These are phyloP conservation scores for Spheniscus humboldti DNA, from an alignment of 2,797 vertebrate genomes.

Conservation along the genomic window DNA sequence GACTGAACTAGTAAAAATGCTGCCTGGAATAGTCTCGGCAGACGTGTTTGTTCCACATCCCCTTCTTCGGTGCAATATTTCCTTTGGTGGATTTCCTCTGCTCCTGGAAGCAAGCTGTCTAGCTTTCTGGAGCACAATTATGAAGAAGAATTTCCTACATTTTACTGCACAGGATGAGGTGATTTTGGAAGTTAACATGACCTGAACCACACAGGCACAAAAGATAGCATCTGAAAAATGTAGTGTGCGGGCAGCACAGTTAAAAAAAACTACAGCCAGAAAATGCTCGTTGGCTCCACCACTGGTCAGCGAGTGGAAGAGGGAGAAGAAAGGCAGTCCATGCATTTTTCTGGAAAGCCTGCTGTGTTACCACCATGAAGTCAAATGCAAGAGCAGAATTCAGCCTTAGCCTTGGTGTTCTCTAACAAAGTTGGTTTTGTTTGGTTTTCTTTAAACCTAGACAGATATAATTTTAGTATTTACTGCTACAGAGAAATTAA, in stretches of 20 bases:
- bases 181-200: background rate
- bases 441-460: background rate
- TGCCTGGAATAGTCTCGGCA: background rate
- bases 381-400: background rate
- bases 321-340: background rate
- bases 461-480: background rate
- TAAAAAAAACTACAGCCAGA: background rate
- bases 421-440: background rate
- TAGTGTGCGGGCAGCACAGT: background rate
- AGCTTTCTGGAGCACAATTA: background rate
- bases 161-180: slow-evolving; percentile 3
- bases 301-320: background rate
- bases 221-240: background rate
- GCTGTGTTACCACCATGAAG: background rate
- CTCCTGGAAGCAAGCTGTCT: slow-evolving; percentile 31
- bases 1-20: background rate
- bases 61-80: background rate
- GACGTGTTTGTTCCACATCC: background rate
- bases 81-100: slow-evolving; percentile 21
- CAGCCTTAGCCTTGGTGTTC: background rate
- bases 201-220: background rate
- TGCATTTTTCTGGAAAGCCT: background rate
- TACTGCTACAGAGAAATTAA: background rate
- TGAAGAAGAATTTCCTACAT: slow-evolving; percentile 1
- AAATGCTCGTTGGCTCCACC: background rate